Evolutionary conservation across 2,113 vertebrate genomes (phyloP).

Genomic region (Chloroceryle aenea): DNA sequence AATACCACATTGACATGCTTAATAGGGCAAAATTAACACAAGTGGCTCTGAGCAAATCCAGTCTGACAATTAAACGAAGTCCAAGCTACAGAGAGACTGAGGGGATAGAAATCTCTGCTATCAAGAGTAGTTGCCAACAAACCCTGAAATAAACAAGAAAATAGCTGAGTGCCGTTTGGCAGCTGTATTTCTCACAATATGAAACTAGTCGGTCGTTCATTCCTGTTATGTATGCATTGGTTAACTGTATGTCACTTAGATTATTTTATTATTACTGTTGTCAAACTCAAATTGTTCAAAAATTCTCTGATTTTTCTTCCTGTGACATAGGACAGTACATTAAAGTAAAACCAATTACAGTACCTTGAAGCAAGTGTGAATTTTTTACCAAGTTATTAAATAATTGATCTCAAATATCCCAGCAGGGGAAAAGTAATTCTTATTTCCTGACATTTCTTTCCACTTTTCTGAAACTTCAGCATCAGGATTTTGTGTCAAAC

Average conservation of each 20-base stretch:
- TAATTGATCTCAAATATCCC: conserved; percentile 30
- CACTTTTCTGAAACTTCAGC: neutral
- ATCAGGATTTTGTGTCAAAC: neutral
- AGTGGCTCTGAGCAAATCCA: neutral
- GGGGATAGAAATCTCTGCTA: neutral
- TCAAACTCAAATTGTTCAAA: neutral
- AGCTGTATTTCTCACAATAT: neutral
- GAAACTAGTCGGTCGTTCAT: neutral
- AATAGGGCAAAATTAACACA: neutral
- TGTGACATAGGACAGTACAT: neutral
- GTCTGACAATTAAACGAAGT: neutral
- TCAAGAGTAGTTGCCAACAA: neutral
- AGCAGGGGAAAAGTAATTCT: neutral
- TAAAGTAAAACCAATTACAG: neutral
- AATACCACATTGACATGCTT: neutral
- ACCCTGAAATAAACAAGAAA: neutral
- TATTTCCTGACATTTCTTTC: conserved; percentile 13
- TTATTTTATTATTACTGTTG: neutral
- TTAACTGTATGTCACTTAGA: neutral
- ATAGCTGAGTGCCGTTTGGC: neutral
- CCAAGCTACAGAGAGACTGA: neutral
- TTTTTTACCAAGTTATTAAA: conserved; percentile 20
- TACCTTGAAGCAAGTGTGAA: conserved; percentile 17
- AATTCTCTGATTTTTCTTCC: neutral
- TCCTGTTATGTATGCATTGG: neutral